Percentiles rank a stretch among this genome's conserved stretches.
Evolutionary conservation across 37 sponge, comb jelly and placozoan species (phyloP).

Genomic region (Bolinopsis microptera): DNA sequence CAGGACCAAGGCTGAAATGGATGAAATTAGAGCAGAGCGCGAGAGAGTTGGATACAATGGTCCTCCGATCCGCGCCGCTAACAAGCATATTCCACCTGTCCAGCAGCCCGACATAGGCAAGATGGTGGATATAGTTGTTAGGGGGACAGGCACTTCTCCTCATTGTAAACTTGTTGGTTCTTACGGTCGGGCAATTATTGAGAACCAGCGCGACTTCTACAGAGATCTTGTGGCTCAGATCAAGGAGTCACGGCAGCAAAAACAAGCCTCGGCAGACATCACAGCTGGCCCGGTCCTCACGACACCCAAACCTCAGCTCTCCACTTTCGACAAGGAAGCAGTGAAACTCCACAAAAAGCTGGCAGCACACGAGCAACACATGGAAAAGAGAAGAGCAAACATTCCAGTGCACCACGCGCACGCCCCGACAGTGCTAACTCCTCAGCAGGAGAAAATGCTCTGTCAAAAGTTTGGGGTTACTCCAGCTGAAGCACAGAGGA

Average conservation of each 20-base stretch:
- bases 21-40: background rate
- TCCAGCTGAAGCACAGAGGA: constrained; percentile 48
- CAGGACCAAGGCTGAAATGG: constrained; percentile 34
- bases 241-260: background rate
- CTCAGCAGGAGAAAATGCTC: constrained; percentile 65
- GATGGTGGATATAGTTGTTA: constrained; percentile 45
- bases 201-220: constrained; percentile 31
- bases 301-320: background rate
- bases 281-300: background rate
- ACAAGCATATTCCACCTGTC: constrained; percentile 52
- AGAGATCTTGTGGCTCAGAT: constrained; percentile 12
- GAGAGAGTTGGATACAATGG: background rate
- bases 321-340: background rate
- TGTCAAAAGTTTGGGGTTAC: constrained; percentile 58
- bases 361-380: background rate
- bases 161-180: constrained; percentile 21
- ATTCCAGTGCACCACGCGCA: background rate
- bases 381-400: background rate
- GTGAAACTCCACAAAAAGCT: background rate
- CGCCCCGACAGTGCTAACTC: constrained; percentile 42
- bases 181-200: constrained; percentile 47
- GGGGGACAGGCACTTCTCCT: constrained; percentile 43
- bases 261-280: background rate
- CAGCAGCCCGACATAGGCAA: constrained; percentile 50
- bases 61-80: background rate